Percentiles rank a stretch among this genome's conserved stretches.
Evolutionary conservation across 2,888 invertebrate species (phyloP).

Genomic region (Portevinia maculata): DNA sequence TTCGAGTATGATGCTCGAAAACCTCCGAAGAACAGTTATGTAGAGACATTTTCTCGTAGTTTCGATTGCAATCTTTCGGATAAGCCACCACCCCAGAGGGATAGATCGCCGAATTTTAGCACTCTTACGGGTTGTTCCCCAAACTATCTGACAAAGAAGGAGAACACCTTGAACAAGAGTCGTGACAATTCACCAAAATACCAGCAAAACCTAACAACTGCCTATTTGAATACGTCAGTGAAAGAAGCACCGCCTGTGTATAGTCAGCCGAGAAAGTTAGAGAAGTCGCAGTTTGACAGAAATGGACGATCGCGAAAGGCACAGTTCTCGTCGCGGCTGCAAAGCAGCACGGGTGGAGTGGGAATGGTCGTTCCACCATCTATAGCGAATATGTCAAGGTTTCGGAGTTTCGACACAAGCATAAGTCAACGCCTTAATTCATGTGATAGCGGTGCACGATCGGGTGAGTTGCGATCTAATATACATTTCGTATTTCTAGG

Average conservation of each 20-base stretch:
- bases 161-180: conserved; percentile 79
- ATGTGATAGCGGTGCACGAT: conserved; percentile 83
- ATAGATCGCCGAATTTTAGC: conserved; percentile 81
- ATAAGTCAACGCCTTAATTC: conserved; percentile 82
- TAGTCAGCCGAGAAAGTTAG: conserved; percentile 77
- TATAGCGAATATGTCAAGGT: conserved; percentile 84
- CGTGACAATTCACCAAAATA: conserved; percentile 82
- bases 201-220: conserved; percentile 79
- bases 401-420: conserved; percentile 86
- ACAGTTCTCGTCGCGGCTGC: conserved; percentile 83
- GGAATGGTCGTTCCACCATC: conserved; percentile 54
- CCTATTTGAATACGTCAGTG: conserved; percentile 80
- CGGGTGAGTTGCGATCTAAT: conserved; percentile 78
- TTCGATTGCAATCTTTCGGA: conserved; percentile 82
- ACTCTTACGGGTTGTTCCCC: conserved; percentile 82
- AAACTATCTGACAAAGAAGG: conserved; percentile 82
- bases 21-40: conserved; percentile 79
- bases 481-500: background rate
- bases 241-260: conserved; percentile 81
- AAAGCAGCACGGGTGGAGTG: conserved; percentile 69
- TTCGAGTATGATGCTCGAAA: conserved; percentile 82
- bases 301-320: conserved; percentile 84
- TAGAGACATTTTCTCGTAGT: conserved; percentile 82
- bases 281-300: conserved; percentile 79
- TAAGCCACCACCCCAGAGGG: conserved; percentile 78